Conservation (phyloP, 2,797 vertebrate species). For the Parauchenoglanis ngamensis region DNA sequence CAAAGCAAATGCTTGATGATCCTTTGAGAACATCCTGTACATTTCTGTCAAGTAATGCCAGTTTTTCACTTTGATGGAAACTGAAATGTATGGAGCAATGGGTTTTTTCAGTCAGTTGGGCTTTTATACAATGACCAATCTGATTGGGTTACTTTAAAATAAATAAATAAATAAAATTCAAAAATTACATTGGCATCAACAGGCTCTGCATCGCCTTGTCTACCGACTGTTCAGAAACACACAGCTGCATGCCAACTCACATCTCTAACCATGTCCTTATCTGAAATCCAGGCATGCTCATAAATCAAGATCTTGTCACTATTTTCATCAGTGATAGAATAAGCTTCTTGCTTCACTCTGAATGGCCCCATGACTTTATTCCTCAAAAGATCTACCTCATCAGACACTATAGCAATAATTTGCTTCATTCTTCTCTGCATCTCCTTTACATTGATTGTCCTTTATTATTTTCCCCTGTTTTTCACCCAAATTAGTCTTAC, state of each 20-base stretch:
- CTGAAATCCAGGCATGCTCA: background rate
- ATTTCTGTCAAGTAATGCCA: slow-evolving; percentile 41
- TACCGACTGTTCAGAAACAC: background rate
- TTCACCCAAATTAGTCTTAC: background rate
- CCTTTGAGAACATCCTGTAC: slow-evolving; percentile 67
- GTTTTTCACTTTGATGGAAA: slow-evolving; percentile 54
- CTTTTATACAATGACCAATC: slow-evolving; percentile 37
- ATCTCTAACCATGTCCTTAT: background rate
- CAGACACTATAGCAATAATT: background rate
- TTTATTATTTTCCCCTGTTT: background rate
- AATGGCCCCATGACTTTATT: background rate
- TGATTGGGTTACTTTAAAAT: slow-evolving; percentile 20
- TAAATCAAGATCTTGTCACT: background rate
- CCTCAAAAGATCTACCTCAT: background rate
- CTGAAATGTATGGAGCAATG: slow-evolving; percentile 57
- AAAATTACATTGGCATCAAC: background rate
- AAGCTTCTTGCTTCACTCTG: background rate
- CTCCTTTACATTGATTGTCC: background rate
- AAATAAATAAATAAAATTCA: background rate
- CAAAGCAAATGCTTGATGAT: slow-evolving; percentile 57
- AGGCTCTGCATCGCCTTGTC: background rate
- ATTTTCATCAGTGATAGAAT: background rate
- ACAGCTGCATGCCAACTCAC: background rate
- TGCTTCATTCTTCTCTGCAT: background rate
- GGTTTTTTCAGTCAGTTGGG: slow-evolving; percentile 40